Conservation (phyloP, 2,888 invertebrate species). For the Oscheius sp. region DNA sequence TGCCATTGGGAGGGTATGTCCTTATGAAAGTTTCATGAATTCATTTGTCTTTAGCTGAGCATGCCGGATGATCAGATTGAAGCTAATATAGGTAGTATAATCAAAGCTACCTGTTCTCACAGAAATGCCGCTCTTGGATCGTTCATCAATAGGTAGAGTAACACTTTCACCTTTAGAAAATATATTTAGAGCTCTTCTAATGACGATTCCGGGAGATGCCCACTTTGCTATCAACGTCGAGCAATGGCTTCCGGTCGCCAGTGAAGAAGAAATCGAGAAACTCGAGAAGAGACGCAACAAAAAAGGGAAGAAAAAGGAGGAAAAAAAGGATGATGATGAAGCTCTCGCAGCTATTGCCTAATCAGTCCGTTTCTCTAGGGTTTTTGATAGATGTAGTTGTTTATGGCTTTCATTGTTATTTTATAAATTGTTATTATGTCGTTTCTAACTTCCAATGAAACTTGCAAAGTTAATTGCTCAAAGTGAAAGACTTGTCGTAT, state of each 20-base stretch:
- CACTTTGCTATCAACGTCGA: constrained; percentile 65
- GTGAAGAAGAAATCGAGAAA: constrained; percentile 71
- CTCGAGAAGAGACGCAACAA: constrained; percentile 63
- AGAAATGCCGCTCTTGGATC: constrained; percentile 70
- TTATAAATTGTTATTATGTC: constrained; percentile 7
- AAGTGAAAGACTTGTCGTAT: background rate
- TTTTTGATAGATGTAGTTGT: constrained; percentile 1
- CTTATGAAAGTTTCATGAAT: background rate
- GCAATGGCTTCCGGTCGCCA: constrained; percentile 63
- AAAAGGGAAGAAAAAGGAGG: constrained; percentile 64
- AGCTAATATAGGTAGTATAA: constrained; percentile 64
- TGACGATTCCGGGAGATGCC: constrained; percentile 64
- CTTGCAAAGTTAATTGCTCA: background rate
- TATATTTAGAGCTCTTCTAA: constrained; percentile 58
- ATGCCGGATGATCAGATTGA: constrained; percentile 70
- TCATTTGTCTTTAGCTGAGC: constrained; percentile 52
- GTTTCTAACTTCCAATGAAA: background rate
- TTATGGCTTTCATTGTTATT: constrained; percentile 13
- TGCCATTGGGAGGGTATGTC: constrained; percentile 64
- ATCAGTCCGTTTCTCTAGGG: background rate
- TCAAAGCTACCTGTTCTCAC: constrained; percentile 64
- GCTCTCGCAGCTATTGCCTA: constrained; percentile 27
- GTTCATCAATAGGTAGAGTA: constrained; percentile 64
- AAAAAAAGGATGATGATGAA: constrained; percentile 48
- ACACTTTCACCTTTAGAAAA: background rate